Evolutionary conservation across 2,113 vertebrate species (phyloP).

Genomic region (Heterochromis multidens): DNA sequence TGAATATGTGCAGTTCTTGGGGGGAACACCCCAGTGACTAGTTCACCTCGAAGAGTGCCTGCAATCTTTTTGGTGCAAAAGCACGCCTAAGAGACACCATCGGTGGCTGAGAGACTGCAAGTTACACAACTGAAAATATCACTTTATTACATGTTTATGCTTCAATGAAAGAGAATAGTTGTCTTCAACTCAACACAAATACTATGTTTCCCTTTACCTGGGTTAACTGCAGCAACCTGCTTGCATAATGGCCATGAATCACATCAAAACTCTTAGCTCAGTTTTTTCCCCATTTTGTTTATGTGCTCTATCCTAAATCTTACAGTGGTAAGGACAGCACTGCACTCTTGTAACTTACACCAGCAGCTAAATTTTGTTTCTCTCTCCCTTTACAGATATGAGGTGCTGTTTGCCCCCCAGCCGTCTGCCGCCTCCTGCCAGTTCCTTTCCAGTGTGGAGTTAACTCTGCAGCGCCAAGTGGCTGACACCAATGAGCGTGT

Average conservation of each 20-base stretch:
- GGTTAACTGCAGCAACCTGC: background rate
- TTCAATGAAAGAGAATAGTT: background rate
- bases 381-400: conserved; percentile 78
- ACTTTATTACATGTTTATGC: background rate
- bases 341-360: background rate
- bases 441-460: conserved; percentile 87
- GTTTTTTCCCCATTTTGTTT: too few relatives aligned
- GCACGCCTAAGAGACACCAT: fast-evolving
- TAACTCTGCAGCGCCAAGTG: conserved; percentile 88
- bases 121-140: background rate
- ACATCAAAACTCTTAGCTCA: background rate
- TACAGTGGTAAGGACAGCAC: background rate
- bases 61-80: background rate
- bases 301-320: background rate
- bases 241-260: background rate
- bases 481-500: conserved; percentile 87
- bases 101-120: background rate
- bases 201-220: background rate
- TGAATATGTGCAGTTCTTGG: too few relatives aligned
- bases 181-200: too few relatives aligned
- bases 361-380: background rate
- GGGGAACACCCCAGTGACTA: background rate
- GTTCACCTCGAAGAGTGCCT: fast-evolving
- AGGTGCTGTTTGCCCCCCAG: conserved; percentile 89
- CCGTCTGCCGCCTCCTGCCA: conserved; percentile 82